A percentile compares a stretch with the other conserved stretches of the same genome.
phyloP scores from a whole-genome alignment of 2,797 vertebrate genomes.

The Acanthis flammea region DNA sequence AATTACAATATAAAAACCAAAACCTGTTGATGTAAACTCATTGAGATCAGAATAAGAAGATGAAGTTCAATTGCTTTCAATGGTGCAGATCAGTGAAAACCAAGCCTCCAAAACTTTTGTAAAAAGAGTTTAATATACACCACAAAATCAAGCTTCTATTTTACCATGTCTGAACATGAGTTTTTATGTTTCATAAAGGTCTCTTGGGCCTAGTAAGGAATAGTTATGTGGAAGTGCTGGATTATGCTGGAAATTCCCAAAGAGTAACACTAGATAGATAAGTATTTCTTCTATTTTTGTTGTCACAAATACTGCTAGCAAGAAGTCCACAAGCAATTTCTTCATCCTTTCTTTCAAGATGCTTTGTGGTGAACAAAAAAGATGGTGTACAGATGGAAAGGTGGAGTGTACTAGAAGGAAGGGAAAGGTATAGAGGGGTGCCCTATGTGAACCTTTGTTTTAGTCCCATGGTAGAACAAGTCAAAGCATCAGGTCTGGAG shows the following conservation, averaged over 20 bases:
- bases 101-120: not conserved
- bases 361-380: not conserved
- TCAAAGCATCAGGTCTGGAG: not conserved
- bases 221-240: not conserved
- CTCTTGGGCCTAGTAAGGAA: not conserved
- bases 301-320: not conserved
- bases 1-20: not conserved
- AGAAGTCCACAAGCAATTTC: not conserved
- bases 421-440: not conserved
- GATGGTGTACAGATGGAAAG: not conserved
- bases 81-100: not conserved
- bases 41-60: not conserved
- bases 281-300: not conserved
- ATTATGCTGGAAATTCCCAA: not conserved
- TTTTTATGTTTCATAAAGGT: not conserved
- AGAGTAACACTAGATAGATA: not conserved
- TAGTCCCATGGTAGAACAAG: not conserved
- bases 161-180: not conserved
- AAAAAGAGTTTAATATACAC: not conserved
- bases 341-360: not conserved
- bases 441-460: not conserved
- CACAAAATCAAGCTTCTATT: not conserved
- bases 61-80: not conserved
- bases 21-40: not conserved
- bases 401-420: not conserved